These are phyloP conservation scores for Portunus trituberculatus DNA, from an alignment of 1,140 invertebrate species.

Conservation along the genomic window DNA sequence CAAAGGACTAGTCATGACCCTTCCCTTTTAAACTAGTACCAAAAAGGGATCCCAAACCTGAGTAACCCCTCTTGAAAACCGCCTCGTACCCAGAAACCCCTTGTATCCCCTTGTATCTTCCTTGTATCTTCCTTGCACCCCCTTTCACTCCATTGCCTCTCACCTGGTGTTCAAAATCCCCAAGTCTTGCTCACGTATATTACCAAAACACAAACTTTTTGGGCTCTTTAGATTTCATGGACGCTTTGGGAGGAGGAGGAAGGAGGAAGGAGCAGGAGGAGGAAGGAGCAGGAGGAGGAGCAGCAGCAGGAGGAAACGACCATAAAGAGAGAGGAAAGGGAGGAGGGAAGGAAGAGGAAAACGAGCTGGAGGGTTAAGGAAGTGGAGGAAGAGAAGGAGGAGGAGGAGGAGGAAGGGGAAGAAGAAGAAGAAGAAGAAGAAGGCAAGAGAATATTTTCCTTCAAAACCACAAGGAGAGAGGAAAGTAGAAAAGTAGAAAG, in stretches of 20 bases:
- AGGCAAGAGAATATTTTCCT: neutral
- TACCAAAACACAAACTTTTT: neutral
- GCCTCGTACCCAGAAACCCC: too few relatives aligned
- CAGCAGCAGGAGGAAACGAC: neutral
- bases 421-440: neutral
- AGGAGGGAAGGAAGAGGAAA: neutral
- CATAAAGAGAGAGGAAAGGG: neutral
- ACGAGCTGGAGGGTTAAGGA: neutral
- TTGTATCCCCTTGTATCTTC: too few relatives aligned
- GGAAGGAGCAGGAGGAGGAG: neutral
- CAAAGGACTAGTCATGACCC: too few relatives aligned
- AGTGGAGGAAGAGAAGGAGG: neutral
- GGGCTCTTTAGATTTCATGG: neutral
- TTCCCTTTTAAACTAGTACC: too few relatives aligned
- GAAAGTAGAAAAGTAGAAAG: neutral
- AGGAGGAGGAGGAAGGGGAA: neutral
- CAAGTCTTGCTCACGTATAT: neutral
- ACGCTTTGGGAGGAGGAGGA: neutral
- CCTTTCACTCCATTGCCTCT: neutral
- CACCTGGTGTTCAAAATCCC: neutral
- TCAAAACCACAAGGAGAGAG: neutral
- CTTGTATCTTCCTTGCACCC: too few relatives aligned
- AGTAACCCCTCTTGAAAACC: too few relatives aligned
- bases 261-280: neutral
- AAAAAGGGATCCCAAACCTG: too few relatives aligned